These are phyloP conservation scores for Hedychridium roseum DNA, from an alignment of 2,888 invertebrate species.

Conservation along the genomic window DNA sequence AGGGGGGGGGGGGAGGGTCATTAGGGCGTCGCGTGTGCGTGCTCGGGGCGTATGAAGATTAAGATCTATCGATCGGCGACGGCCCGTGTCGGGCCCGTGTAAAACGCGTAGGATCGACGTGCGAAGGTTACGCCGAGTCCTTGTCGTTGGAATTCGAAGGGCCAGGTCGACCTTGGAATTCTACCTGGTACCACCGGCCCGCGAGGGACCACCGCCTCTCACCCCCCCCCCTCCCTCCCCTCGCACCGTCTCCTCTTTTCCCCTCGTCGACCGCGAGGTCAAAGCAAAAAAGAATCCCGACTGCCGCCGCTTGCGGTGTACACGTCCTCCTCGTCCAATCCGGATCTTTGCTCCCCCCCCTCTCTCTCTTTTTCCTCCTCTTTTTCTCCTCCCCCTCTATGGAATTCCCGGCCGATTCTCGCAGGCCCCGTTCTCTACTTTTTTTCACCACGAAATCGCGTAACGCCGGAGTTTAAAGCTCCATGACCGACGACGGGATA, in stretches of 20 bases:
- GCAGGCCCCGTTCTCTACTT: constrained; percentile 3
- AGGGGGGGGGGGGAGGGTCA: too few relatives aligned
- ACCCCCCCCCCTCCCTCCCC: too few relatives aligned
- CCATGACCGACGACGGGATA: constrained; percentile 9
- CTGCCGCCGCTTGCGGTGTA: too few relatives aligned
- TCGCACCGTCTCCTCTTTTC: too few relatives aligned
- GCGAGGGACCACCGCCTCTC: too few relatives aligned
- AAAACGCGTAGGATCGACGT: too few relatives aligned
- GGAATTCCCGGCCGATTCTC: neutral
- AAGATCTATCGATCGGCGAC: too few relatives aligned
- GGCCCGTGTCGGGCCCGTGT: too few relatives aligned
- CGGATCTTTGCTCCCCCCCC: constrained; percentile 23
- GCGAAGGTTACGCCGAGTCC: constrained; percentile 35
- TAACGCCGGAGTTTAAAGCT: constrained; percentile 4
- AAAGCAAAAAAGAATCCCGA: constrained; percentile 39
- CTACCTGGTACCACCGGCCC: constrained; percentile 38
- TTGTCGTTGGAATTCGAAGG: constrained; percentile 42
- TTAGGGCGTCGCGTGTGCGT: too few relatives aligned
- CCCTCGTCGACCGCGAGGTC: constrained; percentile 44
- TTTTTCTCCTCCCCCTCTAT: constrained; percentile 7
- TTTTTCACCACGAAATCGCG: too few relatives aligned
- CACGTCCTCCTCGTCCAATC: constrained; percentile 17
- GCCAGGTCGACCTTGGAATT: constrained; percentile 40
- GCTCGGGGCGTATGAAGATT: too few relatives aligned
- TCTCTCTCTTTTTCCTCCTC: constrained; percentile 9